Evolutionary conservation across 35 echinoderm and acorn worm species (phyloP), one percentile per base, ranked within the genome.

Genomic region (Acanthaster planci): DNA sequence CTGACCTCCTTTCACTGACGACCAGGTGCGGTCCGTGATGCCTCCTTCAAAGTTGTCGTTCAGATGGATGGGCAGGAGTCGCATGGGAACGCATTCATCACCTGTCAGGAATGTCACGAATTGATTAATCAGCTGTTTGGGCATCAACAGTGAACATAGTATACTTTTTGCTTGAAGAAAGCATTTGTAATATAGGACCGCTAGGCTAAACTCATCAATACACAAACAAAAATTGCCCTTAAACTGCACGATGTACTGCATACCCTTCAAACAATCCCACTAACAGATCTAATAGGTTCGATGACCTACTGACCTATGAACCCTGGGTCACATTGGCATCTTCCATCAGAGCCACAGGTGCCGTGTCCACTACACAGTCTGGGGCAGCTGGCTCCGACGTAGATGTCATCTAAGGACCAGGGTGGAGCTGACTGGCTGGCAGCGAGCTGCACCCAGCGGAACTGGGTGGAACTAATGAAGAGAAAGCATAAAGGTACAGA

Each of bases 391-490:
- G 82, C 87, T 55, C 94, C 94, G 37, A 97, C 90, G 59, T 93
- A 97, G n/a, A 97, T 84, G 44, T 97, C 88, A 93, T 97, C 94
- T 1, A 97, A 37, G 1, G 90, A 87, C 94, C 94, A 97, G 1
- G 82, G 58, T 10, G 94, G 90, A 2, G 92, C 76, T 52, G 52
- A 18, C 0, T 68, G 37, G 15, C 34, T 40, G 18, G 83, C 76
- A 17, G 72, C 38, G 50, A 76, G 30, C 31, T 97, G 94, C 21
- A 97, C 82, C 94, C 94, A 97, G 21, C 94, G 91, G 51, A 97
- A 97, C 80, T 93, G 90, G 15, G 94, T 97, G 2, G 84, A 54
- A 47, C 94, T 97, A 42, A 3, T n/a, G n/a, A 82, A 77, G 75
- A 80, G 7, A 55, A 15, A 39, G 77, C 7, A 38, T 37, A 26